Conservation (phyloP, 1,140 invertebrate species). For the Lerema accius region DNA sequence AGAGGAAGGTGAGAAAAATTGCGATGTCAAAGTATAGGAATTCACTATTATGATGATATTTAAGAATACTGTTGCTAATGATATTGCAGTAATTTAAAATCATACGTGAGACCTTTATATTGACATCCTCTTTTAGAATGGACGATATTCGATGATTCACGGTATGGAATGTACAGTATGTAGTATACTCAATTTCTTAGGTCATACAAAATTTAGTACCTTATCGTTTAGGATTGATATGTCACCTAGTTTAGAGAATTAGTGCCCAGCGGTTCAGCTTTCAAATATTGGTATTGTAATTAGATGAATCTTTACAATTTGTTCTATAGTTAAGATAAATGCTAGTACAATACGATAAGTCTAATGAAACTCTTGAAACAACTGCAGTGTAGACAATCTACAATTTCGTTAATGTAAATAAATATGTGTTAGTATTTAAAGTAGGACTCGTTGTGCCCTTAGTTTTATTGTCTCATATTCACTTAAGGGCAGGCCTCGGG, state of each 20-base stretch:
- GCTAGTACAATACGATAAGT: conserved; percentile 62
- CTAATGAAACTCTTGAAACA: conserved; percentile 55
- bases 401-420: conserved; percentile 65
- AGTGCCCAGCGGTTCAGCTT: conserved; percentile 75
- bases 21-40: neutral
- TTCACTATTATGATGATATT: neutral
- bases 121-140: conserved; percentile 8
- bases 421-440: conserved; percentile 59
- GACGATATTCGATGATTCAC: conserved; percentile 8
- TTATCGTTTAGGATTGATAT: conserved; percentile 62
- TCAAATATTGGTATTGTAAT: conserved; percentile 77
- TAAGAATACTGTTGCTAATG: neutral
- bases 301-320: conserved; percentile 71
- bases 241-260: conserved; percentile 68
- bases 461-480: conserved; percentile 48
- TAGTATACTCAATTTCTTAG: conserved; percentile 64
- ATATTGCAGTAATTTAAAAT: neutral
- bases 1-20: neutral
- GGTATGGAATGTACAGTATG: conserved; percentile 45
- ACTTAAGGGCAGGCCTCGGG: conserved; percentile 46
- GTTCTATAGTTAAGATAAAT: conserved; percentile 63
- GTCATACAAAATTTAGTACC: conserved; percentile 61
- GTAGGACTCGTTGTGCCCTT: conserved; percentile 51
- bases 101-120: neutral
- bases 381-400: conserved; percentile 52